phyloP scores from a whole-genome alignment of 2,113 vertebrate species.

The Heliornis fulica region DNA sequence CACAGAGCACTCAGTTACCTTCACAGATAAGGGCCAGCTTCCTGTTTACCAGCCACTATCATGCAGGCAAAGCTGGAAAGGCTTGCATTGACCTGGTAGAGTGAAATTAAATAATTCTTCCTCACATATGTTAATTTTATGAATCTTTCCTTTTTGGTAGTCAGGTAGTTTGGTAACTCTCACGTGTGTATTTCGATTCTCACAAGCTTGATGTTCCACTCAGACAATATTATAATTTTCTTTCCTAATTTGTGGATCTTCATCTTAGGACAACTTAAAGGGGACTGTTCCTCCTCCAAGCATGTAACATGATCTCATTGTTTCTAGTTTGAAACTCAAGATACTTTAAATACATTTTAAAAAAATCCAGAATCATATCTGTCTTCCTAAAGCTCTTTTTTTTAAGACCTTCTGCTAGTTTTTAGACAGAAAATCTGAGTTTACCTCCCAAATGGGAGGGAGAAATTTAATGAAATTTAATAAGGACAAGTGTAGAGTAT shows the following conservation, averaged over 20 bases:
- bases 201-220: background rate
- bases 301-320: background rate
- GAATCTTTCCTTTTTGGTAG: background rate
- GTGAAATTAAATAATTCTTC: background rate
- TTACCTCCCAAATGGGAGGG: background rate
- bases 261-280: background rate
- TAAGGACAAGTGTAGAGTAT: no score
- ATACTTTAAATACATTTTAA: background rate
- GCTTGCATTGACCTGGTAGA: background rate
- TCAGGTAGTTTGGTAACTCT: background rate
- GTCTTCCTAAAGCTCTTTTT: background rate
- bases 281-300: background rate
- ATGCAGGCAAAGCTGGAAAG: background rate
- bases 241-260: background rate
- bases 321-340: background rate
- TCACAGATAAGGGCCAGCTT: background rate
- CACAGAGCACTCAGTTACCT: background rate
- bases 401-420: background rate
- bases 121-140: background rate
- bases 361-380: background rate
- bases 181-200: background rate
- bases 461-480: no score
- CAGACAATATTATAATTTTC: background rate
- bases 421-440: background rate
- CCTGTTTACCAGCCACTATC: background rate